Evolutionary conservation across 2,113 vertebrate species (phyloP).

Genomic region (Oxyura jamaicensis): DNA sequence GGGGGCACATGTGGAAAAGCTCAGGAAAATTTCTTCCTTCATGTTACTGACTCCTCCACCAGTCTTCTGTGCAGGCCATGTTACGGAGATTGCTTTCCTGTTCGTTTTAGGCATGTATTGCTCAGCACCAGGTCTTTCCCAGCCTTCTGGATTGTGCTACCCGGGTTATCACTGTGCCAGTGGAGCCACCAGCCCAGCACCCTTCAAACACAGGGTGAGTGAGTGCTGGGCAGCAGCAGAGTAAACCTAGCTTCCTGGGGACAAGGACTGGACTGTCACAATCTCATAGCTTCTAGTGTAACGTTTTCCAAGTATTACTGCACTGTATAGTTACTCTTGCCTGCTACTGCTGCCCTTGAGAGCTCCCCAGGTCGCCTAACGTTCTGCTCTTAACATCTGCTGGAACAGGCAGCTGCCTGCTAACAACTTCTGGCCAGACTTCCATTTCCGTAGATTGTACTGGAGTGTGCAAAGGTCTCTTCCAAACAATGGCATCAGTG

Average conservation of each 20-base stretch:
- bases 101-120: slow-evolving; percentile 86
- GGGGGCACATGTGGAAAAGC: rapidly evolving
- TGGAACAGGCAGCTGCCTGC: background rate
- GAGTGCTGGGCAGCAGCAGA: background rate
- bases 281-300: background rate
- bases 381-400: background rate
- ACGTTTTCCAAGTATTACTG: background rate
- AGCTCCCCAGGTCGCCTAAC: background rate
- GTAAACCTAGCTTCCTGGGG: background rate
- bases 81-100: background rate
- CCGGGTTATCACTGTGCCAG: slow-evolving; percentile 83
- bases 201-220: slow-evolving; percentile 79
- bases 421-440: background rate
- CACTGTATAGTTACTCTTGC: background rate
- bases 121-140: slow-evolving; percentile 78
- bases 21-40: background rate
- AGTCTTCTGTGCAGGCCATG: background rate
- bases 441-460: rapidly evolving
- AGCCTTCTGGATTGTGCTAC: slow-evolving; percentile 85
- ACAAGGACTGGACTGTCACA: background rate
- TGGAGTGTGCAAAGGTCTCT: background rate
- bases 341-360: background rate
- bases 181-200: slow-evolving; percentile 82
- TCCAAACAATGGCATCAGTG: background rate
- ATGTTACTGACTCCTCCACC: rapidly evolving